Evolutionary conservation across 2,797 vertebrate genomes (phyloP), one percentile per base, ranked within the genome.

Genomic region (Hippocampus kuda): DNA sequence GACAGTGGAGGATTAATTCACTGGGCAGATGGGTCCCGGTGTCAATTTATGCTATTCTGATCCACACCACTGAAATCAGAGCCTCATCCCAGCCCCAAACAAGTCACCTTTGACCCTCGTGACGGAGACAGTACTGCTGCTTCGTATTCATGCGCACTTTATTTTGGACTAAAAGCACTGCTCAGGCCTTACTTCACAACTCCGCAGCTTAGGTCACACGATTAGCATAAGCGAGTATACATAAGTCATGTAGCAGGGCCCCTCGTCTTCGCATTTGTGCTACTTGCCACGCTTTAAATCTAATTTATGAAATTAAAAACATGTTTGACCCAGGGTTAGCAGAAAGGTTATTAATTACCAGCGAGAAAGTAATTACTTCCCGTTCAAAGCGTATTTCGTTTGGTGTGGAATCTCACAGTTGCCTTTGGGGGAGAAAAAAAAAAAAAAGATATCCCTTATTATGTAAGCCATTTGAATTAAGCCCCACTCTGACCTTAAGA

Each of bases 31-130:
- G 85, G 90, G 90, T 91, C 89, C 85, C 81, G 85, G 87, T 90
- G 88, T 91, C 90, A 90, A 92, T 91, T 91, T 91, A 80, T 89
- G 85, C 82, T 85, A 84, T 90, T 90, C 86, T 90, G 87, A 90
- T 90, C 88, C 86, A 72, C 74, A 78, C 86, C 88, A 88, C 89
- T 87, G 84, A 89, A 87, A 88, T 85, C 74, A 72, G 84, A 87
- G 83, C 86, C 87, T 88, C 86, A 87, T 81, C 85, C 83, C 75
- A 81, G 78, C 81, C 87, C 89, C 83, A 85, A 80, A 85, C 83
- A 83, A 79, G 79, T 77, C 85, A 89, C 85, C 88, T 90, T 81
- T 86, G 83, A 88, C 88, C 85, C 80, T 61, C 75, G 79, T 85
- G 86, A 88, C 83, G 88, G 84, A 86, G 80, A 83, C 76, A 81